Percentiles rank a stretch among this genome's conserved stretches.
Evolutionary conservation across 1,140 invertebrate genomes (phyloP).

Genomic region (Adelges cooleyi): DNA sequence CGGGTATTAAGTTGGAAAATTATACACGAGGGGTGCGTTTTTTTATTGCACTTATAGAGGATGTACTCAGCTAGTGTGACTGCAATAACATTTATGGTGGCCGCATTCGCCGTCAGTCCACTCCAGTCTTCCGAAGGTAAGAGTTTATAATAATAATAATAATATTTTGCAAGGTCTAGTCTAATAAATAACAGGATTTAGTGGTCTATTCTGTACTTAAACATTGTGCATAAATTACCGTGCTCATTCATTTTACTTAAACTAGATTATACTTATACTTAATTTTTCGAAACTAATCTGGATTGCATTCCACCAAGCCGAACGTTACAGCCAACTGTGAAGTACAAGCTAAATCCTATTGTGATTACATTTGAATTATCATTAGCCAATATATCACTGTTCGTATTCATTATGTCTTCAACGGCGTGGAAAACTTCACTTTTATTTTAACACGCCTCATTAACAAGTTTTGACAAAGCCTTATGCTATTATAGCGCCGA

Average conservation of each 20-base stretch:
- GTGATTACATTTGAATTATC: conserved; percentile 25
- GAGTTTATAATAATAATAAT: too few species aligned
- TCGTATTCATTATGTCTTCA: conserved; percentile 15
- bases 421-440: conserved; percentile 7
- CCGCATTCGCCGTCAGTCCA: conserved; percentile 16
- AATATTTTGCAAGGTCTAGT: too few species aligned
- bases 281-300: too few species aligned
- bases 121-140: conserved; percentile 25
- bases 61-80: conserved; percentile 14
- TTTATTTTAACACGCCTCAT: conserved; percentile 24
- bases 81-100: conserved; percentile 5
- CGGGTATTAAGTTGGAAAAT: neutral
- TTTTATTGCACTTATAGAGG: neutral
- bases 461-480: conserved; percentile 14
- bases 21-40: conserved; percentile 5
- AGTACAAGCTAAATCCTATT: conserved; percentile 12
- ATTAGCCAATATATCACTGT: conserved; percentile 25
- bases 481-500: neutral
- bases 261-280: too few species aligned
- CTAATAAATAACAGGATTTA: too few species aligned
- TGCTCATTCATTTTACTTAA: too few species aligned
- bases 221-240: too few species aligned
- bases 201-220: too few species aligned
- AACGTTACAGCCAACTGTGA: neutral
- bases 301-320: neutral